phyloP scores from a whole-genome alignment of 2,113 vertebrate genomes.

The Seriola dumerili region DNA sequence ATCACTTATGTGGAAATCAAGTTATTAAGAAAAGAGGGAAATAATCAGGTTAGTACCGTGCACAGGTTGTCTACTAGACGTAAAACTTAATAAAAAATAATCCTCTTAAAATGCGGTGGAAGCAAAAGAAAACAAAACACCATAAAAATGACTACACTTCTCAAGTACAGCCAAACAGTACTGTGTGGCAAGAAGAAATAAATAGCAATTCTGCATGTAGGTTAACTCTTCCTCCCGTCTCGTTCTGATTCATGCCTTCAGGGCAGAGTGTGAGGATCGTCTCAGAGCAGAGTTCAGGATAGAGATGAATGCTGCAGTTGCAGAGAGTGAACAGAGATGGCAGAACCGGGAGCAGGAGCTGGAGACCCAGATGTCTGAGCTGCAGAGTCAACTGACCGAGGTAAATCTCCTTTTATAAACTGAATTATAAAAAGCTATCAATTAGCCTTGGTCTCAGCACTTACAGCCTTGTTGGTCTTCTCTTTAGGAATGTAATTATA shows the following conservation, averaged over 20 bases:
- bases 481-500: not conserved
- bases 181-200: not conserved
- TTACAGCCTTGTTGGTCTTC: not conserved
- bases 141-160: not conserved
- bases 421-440: not conserved
- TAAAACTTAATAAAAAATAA: not conserved
- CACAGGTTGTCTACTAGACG: not conserved
- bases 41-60: not conserved
- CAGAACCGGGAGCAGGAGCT: conserved; percentile 83
- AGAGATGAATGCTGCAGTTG: conserved; percentile 82
- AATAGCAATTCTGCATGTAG: conserved; percentile 23
- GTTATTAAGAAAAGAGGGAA: not conserved
- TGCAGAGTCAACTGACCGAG: conserved; percentile 72
- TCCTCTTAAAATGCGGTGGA: not conserved
- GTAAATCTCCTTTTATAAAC: conserved; percentile 57
- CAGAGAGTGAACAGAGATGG: conserved; percentile 84
- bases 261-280: conserved; percentile 84
- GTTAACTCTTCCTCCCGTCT: conserved; percentile 37
- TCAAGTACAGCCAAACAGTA: not conserved
- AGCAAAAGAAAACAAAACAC: not conserved
- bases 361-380: conserved; percentile 82
- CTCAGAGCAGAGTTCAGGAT: conserved; percentile 81
- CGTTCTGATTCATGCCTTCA: conserved; percentile 58
- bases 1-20: not conserved
- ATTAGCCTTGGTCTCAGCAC: not conserved